Base-by-base conservation (phyloP, 2,797 vertebrate genomes). In the Hephaestus fuliginosus region DNA sequence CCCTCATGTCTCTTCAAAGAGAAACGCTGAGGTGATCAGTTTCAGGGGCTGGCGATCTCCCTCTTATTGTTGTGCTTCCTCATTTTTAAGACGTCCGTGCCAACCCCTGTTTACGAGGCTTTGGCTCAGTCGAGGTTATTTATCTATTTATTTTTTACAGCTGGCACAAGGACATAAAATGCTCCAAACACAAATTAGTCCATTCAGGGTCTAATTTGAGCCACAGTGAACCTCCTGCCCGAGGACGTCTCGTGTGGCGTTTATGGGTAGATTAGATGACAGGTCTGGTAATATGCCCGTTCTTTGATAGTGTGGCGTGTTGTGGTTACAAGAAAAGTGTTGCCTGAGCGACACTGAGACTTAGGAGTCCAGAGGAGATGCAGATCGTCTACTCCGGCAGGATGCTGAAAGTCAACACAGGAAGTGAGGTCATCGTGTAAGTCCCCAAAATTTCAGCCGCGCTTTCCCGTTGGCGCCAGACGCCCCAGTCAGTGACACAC, bases 361-460 rank as follows among this genome's bases (percentile, higher is more conserved):
- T 52, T 2, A 20, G 61, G 72, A 76, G 64, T 80, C 70, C 80
- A 74, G 61, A 83, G 83, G 83, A 90, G 86, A 90, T 89, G 66
- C 22, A 15, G 70, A 70, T 91, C 87, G 89, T 86, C 86, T 91
- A 90, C 89, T 91, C 84, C 6, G 22, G 74, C 92, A 95, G 93
- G 94, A 95, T 93, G 90, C 74, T 58, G 49, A 84, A 70, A 65
- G 78, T 94, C 88, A 93, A 90, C 89, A 92, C 88, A 94, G 93
- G 93, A 96, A 93, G 88, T 96, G 92, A 95, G 88, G 91, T 96
- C 90, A 93, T 67, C n/a, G 56, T 80, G 51, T 67, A 80, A 71
- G 80, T 78, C 81, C 72, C 82, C 62, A 49, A 84, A 81, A 76
- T 75, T 57, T 75, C 25, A 66, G 53, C 49, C n/a, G 55, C 72